Evolutionary conservation across 2,888 invertebrate species (phyloP).

Genomic region (Tortricodes alternella): DNA sequence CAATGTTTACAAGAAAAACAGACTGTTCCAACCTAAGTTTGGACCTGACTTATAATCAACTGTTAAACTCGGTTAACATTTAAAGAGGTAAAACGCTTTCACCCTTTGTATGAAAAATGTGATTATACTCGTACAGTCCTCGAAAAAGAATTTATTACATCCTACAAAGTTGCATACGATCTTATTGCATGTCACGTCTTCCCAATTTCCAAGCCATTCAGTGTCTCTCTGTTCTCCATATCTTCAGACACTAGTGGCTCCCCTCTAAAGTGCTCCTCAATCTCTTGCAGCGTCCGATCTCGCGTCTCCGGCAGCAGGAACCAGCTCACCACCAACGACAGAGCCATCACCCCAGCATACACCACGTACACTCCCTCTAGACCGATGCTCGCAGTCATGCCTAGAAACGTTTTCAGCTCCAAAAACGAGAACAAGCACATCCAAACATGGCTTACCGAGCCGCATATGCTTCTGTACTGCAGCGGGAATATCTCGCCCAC

Average conservation of each 20-base stretch:
- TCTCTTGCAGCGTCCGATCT: slow-evolving; percentile 33
- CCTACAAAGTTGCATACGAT: too few species aligned
- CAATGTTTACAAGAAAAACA: too few species aligned
- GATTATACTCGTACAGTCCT: too few species aligned
- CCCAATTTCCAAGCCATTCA: too few species aligned
- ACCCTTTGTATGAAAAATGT: too few species aligned
- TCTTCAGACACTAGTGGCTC: background rate
- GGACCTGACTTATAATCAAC: too few species aligned
- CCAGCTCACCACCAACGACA: slow-evolving; percentile 15
- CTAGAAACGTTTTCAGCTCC: slow-evolving; percentile 19
- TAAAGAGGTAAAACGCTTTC: too few species aligned
- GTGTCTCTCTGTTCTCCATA: too few species aligned
- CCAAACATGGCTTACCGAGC: slow-evolving; percentile 1
- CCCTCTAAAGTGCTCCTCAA: slow-evolving; percentile 33
- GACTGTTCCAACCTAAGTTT: too few species aligned
- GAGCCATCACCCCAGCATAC: slow-evolving; percentile 23
- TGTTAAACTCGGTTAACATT: too few species aligned
- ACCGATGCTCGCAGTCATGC: slow-evolving; percentile 8
- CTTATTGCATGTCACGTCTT: too few species aligned
- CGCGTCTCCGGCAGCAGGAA: slow-evolving; percentile 33
- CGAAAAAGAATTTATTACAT: too few species aligned
- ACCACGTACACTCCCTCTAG: slow-evolving; percentile 23
- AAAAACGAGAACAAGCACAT: background rate
- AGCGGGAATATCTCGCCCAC: slow-evolving; percentile 30
- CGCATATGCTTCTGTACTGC: slow-evolving; percentile 38